These are phyloP conservation scores for Rhinichthys klamathensis DNA, from an alignment of 2,113 vertebrate species.

Conservation along the genomic window DNA sequence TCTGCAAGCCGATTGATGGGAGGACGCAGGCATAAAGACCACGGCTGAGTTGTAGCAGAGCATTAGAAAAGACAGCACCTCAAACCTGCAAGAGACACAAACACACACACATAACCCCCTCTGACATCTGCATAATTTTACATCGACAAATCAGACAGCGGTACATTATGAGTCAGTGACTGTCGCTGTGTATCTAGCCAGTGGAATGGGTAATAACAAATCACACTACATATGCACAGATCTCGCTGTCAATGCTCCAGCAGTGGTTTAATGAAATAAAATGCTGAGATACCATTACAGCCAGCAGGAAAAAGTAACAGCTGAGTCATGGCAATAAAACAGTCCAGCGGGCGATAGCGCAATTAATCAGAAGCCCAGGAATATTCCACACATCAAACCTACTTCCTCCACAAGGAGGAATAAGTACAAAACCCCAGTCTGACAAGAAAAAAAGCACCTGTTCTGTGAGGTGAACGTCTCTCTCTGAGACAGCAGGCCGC, in stretches of 20 bases:
- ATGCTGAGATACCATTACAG: not conserved
- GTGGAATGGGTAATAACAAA: conserved; percentile 19
- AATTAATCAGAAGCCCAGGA: not conserved
- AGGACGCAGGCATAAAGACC: conserved; percentile 96
- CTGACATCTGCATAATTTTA: conserved; percentile 23
- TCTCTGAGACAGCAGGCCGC: conserved; percentile 95
- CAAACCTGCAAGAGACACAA: conserved; percentile 80
- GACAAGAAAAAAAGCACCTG: conserved; percentile 74
- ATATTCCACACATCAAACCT: not conserved
- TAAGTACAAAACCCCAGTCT: not conserved
- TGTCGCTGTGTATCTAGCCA: not conserved
- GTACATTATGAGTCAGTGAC: conserved; percentile 20
- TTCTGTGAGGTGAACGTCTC: conserved; percentile 99
- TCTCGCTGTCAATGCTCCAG: not conserved
- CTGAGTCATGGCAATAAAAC: not conserved
- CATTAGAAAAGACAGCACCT: conserved; percentile 98
- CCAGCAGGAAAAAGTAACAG: not conserved
- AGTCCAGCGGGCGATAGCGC: not conserved
- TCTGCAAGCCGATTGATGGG: conserved; percentile 93
- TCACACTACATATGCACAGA: not conserved
- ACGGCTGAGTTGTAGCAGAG: conserved; percentile 98
- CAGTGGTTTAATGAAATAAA: not conserved
- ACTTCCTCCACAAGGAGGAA: not conserved
- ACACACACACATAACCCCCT: not conserved
- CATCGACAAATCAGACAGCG: conserved; percentile 23